These are phyloP conservation scores for Paratilapia polleni DNA, from an alignment of 2,113 vertebrate species.

Conservation along the genomic window DNA sequence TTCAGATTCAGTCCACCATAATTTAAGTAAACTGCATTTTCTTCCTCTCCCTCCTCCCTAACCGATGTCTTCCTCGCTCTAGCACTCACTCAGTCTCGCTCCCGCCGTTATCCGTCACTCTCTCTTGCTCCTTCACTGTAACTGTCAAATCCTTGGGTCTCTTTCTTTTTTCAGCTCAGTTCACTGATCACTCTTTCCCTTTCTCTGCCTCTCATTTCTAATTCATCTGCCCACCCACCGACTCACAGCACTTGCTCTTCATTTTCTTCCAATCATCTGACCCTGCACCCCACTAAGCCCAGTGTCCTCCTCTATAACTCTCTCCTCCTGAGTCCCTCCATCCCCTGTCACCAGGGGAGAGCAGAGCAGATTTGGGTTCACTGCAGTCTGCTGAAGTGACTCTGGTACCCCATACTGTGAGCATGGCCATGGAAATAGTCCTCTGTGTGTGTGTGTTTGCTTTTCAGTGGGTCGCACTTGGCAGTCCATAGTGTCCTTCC, in stretches of 20 bases:
- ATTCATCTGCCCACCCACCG: constrained; percentile 11
- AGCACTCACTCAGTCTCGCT: not conserved
- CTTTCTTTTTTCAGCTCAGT: not conserved
- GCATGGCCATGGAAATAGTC: not conserved
- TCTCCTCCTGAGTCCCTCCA: constrained; percentile 10
- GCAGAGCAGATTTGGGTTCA: constrained; percentile 35
- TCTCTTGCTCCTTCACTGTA: constrained; percentile 12
- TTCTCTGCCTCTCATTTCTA: constrained; percentile 12
- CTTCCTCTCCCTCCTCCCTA: not conserved
- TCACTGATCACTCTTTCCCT: constrained; percentile 31
- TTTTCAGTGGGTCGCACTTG: constrained; percentile 36
- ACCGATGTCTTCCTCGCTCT: constrained; percentile 2
- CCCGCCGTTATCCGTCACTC: constrained; percentile 1
- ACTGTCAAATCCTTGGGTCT: constrained; percentile 29
- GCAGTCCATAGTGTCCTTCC: constrained; percentile 18
- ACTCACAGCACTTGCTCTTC: not conserved
- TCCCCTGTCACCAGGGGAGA: constrained; percentile 14
- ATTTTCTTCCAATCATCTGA: not conserved
- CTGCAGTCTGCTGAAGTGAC: constrained; percentile 12
- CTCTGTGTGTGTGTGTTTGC: not conserved
- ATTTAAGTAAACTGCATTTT: not conserved
- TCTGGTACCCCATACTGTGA: constrained; percentile 6
- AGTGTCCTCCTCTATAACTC: not conserved
- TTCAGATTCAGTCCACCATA: not conserved
- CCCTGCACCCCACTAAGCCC: not conserved